A percentile compares a stretch with the other conserved stretches of the same genome.
Conservation (phyloP, 2,113 vertebrate genomes). For the Aythya baeri region DNA sequence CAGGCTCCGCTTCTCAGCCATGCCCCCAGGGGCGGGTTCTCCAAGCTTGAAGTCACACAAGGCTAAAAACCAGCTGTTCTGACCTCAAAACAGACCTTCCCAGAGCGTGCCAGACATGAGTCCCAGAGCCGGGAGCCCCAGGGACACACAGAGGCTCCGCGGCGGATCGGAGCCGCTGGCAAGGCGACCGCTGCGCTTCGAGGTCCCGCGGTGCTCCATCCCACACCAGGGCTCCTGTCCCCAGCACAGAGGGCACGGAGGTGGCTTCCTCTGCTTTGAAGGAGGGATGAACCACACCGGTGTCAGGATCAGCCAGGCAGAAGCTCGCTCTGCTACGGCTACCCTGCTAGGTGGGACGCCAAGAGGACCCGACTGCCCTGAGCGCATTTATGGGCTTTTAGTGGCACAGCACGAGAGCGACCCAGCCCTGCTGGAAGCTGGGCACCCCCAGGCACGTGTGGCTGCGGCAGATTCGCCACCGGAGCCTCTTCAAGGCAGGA, state of each 20-base stretch:
- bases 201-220: neutral
- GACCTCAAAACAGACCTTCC: neutral
- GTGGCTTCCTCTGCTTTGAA: accelerated
- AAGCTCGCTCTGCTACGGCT: neutral
- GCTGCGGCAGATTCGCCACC: neutral
- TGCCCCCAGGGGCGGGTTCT: neutral
- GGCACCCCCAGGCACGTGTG: neutral
- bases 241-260: neutral
- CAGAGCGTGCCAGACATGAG: neutral
- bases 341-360: neutral
- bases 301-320: neutral
- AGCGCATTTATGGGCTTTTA: neutral
- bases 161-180: neutral
- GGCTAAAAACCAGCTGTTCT: neutral
- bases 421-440: neutral
- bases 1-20: neutral
- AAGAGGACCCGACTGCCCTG: neutral
- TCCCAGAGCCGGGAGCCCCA: neutral
- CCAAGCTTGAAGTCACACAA: neutral
- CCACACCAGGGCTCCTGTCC: neutral
- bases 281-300: neutral
- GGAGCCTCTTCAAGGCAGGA: neutral
- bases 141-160: accelerated
- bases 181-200: accelerated
- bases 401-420: neutral